phyloP scores from a whole-genome alignment of 1,140 invertebrate genomes.

The Drosophila equinoxialis region DNA sequence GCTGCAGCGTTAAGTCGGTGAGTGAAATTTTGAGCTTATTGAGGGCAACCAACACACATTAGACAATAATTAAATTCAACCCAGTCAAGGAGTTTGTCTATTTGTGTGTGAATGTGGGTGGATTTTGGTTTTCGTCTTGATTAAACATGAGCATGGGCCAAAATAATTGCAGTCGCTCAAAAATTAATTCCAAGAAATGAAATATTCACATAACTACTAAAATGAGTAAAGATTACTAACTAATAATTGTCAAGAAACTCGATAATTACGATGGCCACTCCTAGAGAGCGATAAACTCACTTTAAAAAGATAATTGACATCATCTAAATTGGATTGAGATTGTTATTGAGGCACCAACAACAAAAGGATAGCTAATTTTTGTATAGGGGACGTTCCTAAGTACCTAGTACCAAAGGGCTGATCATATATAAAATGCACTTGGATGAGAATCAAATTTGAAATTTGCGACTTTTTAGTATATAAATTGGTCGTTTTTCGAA shows the following conservation, averaged over 20 bases:
- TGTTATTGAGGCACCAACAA: too few relatives aligned
- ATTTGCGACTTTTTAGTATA: too few relatives aligned
- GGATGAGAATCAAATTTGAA: too few relatives aligned
- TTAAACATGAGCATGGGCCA: constrained; percentile 5
- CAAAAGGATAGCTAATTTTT: too few relatives aligned
- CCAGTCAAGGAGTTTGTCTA: constrained; percentile 24
- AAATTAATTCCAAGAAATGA: background rate
- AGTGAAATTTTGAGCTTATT: constrained; percentile 32
- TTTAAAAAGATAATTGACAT: too few relatives aligned
- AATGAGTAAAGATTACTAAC: background rate
- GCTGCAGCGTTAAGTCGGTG: constrained; percentile 37
- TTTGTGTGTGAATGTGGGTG: constrained; percentile 29
- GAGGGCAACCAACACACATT: constrained; percentile 32
- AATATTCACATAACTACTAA: background rate
- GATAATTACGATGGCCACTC: too few relatives aligned
- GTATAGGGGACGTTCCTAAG: too few relatives aligned
- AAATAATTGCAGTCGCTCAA: constrained; percentile 5
- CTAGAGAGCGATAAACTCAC: too few relatives aligned
- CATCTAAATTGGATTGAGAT: too few relatives aligned
- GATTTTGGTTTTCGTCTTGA: constrained; percentile 14
- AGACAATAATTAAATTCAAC: constrained; percentile 54
- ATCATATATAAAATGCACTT: too few relatives aligned
- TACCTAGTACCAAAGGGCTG: too few relatives aligned
- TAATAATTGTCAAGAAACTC: background rate
- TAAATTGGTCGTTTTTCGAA: too few relatives aligned